These are phyloP conservation scores for Nibea coibor DNA, from an alignment of 2,113 vertebrate genomes.

Conservation along the genomic window DNA sequence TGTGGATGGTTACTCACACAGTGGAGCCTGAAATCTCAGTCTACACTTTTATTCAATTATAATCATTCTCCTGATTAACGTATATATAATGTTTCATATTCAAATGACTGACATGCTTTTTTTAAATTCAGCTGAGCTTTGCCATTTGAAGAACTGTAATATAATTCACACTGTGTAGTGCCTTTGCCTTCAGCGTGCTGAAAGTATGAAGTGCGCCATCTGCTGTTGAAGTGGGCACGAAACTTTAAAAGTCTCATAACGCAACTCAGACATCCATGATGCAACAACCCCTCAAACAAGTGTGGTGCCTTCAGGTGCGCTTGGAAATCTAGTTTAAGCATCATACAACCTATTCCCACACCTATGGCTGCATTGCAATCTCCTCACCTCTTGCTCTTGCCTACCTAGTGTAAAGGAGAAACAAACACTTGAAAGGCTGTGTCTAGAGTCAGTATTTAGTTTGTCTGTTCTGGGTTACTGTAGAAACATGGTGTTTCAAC, in stretches of 20 bases:
- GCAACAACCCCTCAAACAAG: slow-evolving; percentile 18
- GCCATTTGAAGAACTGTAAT: background rate
- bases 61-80: background rate
- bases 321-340: background rate
- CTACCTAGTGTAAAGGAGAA: no score
- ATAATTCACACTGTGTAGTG: background rate
- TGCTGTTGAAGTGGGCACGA: slow-evolving; percentile 44
- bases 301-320: background rate
- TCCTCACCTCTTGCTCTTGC: no score
- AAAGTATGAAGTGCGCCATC: slow-evolving; percentile 55
- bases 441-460: no score
- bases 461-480: no score
- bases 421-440: no score
- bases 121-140: slow-evolving; percentile 3
- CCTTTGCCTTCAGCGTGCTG: background rate
- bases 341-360: background rate
- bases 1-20: background rate
- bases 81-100: no score
- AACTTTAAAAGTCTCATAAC: slow-evolving; percentile 6
- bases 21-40: slow-evolving; percentile 10
- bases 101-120: background rate
- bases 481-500: no score
- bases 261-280: background rate
- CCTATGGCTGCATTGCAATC: no score
- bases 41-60: background rate